Evolutionary conservation across 2,888 invertebrate genomes (phyloP).

Genomic region (Carabus problematicus): DNA sequence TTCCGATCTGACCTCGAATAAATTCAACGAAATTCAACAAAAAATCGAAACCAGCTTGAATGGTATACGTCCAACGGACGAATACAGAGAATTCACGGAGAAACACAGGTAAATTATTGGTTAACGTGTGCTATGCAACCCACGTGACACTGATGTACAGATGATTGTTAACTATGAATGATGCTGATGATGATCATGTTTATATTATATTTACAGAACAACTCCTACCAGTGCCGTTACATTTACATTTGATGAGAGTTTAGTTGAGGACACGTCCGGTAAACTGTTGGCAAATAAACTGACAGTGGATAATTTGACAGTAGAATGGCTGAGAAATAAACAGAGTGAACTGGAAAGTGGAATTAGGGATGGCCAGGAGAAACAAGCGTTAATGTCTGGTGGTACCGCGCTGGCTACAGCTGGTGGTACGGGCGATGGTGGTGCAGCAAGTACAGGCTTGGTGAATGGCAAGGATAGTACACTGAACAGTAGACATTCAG

Average conservation of each 20-base stretch:
- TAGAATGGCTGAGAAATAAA: constrained; percentile 86
- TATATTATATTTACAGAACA: constrained; percentile 65
- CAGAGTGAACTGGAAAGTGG: constrained; percentile 78
- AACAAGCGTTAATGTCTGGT: constrained; percentile 45
- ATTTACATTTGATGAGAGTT: constrained; percentile 86
- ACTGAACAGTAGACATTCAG: constrained; percentile 13
- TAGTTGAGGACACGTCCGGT: constrained; percentile 88
- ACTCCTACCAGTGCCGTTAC: constrained; percentile 78
- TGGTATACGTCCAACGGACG: constrained; percentile 81
- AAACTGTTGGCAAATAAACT: constrained; percentile 86
- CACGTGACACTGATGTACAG: no score
- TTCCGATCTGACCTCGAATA: constrained; percentile 80
- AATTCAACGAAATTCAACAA: constrained; percentile 80
- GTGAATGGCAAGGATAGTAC: background rate
- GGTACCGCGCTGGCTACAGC: background rate
- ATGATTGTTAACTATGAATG: no score
- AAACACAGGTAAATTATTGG: constrained; percentile 77
- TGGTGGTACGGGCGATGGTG: background rate
- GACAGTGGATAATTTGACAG: constrained; percentile 91
- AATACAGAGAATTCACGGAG: constrained; percentile 88
- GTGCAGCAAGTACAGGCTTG: background rate
- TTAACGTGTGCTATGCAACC: no score
- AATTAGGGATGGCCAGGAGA: constrained; percentile 79
- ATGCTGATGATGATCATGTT: no score
- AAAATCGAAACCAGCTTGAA: constrained; percentile 79